Percentiles rank a stretch among this genome's conserved stretches.
These are phyloP conservation scores for Agriopis marginaria DNA, from an alignment of 2,888 invertebrate species.

Conservation along the genomic window DNA sequence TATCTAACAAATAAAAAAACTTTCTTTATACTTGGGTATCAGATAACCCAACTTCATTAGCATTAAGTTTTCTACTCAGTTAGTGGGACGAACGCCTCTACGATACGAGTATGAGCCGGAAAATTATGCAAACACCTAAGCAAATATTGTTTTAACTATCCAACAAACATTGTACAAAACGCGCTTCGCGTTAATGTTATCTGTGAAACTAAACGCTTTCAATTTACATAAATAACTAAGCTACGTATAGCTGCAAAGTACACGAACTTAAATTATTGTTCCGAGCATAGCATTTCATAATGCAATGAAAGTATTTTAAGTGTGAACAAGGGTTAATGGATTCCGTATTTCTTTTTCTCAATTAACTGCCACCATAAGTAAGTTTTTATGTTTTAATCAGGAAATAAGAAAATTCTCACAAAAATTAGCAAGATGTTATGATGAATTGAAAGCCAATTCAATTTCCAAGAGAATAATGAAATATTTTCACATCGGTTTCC, in stretches of 20 bases:
- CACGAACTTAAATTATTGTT: conserved; percentile 8
- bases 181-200: conserved; percentile 43
- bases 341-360: conserved; percentile 2
- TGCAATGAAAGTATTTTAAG: conserved; percentile 7
- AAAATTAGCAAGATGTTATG: conserved; percentile 42
- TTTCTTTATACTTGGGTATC: too few relatives aligned
- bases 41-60: conserved; percentile 71
- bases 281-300: conserved; percentile 3
- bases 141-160: conserved; percentile 35
- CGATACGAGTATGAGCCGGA: conserved; percentile 57
- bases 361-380: background rate
- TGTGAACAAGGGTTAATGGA: background rate
- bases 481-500: conserved; percentile 62
- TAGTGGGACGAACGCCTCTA: conserved; percentile 49
- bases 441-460: conserved; percentile 54
- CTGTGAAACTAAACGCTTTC: conserved; percentile 32
- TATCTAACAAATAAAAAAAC: conserved; percentile 69
- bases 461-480: conserved; percentile 54
- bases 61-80: conserved; percentile 63
- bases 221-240: conserved; percentile 25
- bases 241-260: conserved; percentile 6
- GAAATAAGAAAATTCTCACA: conserved; percentile 32
- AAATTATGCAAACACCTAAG: conserved; percentile 57
- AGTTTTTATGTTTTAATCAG: conserved; percentile 2
- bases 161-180: conserved; percentile 49